These are phyloP conservation scores for Hypsopygia costalis DNA, from an alignment of 2,888 invertebrate genomes.

Conservation along the genomic window DNA sequence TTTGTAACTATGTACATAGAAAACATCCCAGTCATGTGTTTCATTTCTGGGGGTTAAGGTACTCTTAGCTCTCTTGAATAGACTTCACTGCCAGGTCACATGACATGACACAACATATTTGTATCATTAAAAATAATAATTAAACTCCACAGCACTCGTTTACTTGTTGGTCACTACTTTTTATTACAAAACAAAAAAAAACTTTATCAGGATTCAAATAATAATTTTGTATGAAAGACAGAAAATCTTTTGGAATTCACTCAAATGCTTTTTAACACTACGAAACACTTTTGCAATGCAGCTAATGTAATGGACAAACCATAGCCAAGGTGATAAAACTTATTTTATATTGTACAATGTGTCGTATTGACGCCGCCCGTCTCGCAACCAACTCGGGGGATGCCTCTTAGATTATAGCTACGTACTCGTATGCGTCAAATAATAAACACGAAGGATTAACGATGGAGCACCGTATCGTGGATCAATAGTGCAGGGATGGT, in stretches of 20 bases:
- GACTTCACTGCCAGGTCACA: too few species aligned
- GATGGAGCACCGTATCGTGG: too few species aligned
- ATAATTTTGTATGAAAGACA: neutral
- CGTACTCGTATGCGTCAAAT: conserved; percentile 8
- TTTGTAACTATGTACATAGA: too few species aligned
- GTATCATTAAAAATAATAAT: too few species aligned
- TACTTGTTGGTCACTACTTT: conserved; percentile 4
- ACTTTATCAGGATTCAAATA: neutral
- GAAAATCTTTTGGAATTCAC: too few species aligned
- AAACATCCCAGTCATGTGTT: too few species aligned
- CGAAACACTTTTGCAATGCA: conserved; percentile 27
- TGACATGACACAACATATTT: too few species aligned
- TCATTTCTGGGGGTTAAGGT: too few species aligned
- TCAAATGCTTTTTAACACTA: conserved; percentile 3
- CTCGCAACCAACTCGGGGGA: conserved; percentile 34
- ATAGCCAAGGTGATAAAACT: conserved; percentile 24
- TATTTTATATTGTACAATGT: conserved; percentile 17
- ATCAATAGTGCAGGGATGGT: too few species aligned
- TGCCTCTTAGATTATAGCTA: conserved; percentile 48
- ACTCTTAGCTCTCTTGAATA: too few species aligned
- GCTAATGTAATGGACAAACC: conserved; percentile 24
- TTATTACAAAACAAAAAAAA: neutral
- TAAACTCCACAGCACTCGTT: neutral
- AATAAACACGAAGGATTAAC: too few species aligned
- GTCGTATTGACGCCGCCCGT: conserved; percentile 16